These are phyloP conservation scores for Chloebia gouldiae DNA, from an alignment of 2,113 vertebrate genomes.

Conservation along the genomic window DNA sequence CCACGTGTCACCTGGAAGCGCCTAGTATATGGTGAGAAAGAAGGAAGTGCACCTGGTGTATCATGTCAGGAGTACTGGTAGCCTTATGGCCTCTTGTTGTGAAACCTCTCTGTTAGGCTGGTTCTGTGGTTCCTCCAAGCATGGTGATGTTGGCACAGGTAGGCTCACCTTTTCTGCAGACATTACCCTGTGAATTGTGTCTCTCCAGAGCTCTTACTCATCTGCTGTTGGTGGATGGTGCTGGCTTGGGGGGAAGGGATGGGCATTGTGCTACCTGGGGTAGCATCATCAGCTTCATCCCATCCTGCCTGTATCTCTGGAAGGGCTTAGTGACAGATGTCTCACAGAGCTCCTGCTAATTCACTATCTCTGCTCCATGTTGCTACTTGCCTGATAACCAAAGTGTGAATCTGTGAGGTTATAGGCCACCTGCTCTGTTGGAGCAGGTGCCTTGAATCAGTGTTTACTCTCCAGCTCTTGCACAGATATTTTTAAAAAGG, in stretches of 20 bases:
- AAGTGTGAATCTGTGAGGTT: neutral
- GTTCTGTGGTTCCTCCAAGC: neutral
- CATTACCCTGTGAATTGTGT: fast-evolving
- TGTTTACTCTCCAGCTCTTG: neutral
- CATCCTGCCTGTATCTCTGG: neutral
- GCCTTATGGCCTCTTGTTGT: neutral
- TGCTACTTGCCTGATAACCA: neutral
- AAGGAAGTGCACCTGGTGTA: neutral
- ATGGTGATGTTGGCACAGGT: neutral
- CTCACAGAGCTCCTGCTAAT: neutral
- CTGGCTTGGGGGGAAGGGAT: neutral
- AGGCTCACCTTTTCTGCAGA: neutral
- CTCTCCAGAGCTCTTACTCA: neutral
- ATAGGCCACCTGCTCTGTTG: neutral
- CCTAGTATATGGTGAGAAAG: neutral
- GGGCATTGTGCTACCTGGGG: fast-evolving
- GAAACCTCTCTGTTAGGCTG: neutral
- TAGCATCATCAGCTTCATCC: neutral
- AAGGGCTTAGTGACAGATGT: neutral
- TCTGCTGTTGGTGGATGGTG: neutral
- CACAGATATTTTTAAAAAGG: neutral
- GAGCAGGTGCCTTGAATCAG: neutral
- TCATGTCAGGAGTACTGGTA: neutral
- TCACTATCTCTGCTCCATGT: slow-evolving; percentile 31
- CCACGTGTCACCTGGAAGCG: neutral